A percentile compares a stretch with the other conserved stretches of the same genome.
These are phyloP conservation scores for Chelidonichthys spinosus DNA, from an alignment of 2,797 vertebrate genomes.

Conservation along the genomic window DNA sequence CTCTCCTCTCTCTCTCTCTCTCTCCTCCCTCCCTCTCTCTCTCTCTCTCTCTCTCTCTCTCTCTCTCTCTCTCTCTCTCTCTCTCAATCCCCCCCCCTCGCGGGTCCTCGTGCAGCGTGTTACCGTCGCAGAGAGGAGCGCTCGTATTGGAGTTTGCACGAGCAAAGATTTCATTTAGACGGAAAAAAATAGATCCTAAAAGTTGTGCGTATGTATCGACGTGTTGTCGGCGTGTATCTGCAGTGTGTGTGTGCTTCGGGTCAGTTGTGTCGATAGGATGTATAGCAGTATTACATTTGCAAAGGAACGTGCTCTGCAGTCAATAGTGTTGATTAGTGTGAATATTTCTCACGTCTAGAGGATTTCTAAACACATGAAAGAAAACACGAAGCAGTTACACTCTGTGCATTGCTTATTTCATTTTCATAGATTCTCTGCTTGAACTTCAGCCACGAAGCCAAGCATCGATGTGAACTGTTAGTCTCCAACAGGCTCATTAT, in stretches of 20 bases:
- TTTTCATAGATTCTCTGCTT: not conserved
- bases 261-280: constrained; percentile 16
- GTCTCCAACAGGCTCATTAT: constrained; percentile 13
- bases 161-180: not conserved
- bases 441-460: not conserved
- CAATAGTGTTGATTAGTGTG: constrained; percentile 9
- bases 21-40: not conserved
- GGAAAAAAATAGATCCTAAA: constrained; percentile 5
- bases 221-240: constrained; percentile 21
- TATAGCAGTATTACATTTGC: constrained; percentile 23
- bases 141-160: not conserved
- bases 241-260: constrained; percentile 8
- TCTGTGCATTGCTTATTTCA: constrained; percentile 2
- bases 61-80: too few relatives aligned
- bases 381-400: constrained; percentile 1
- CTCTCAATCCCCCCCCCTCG: too few relatives aligned
- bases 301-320: constrained; percentile 50
- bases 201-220: constrained; percentile 13
- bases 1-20: too few relatives aligned
- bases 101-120: constrained; percentile 23
- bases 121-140: not conserved
- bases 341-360: constrained; percentile 20
- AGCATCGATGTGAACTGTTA: not conserved
- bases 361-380: constrained; percentile 3
- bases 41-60: not conserved